Evolutionary conservation across 2,888 invertebrate genomes (phyloP).

Genomic region (Synanthedon formicaeformis): DNA sequence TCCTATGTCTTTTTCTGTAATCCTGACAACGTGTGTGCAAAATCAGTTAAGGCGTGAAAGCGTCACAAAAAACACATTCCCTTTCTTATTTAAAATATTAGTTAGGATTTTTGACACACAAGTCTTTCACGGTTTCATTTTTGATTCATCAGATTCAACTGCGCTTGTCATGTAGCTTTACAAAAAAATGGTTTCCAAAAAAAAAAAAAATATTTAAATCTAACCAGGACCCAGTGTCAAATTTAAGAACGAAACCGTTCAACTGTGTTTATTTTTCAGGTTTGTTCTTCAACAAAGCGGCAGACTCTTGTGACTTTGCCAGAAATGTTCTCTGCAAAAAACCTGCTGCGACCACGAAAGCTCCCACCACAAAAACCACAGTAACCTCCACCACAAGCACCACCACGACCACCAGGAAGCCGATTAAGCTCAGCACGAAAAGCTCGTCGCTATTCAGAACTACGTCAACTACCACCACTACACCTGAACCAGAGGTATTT

Average conservation of each 20-base stretch:
- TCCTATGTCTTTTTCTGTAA: too few relatives aligned
- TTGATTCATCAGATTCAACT: too few relatives aligned
- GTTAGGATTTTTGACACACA: neutral
- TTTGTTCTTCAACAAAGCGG: slow-evolving; percentile 89
- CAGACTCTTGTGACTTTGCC: slow-evolving; percentile 92
- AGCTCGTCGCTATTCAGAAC: slow-evolving; percentile 52
- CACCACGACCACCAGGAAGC: slow-evolving; percentile 51
- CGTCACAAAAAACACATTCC: too few relatives aligned
- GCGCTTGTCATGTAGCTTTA: too few relatives aligned
- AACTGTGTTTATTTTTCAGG: slow-evolving; percentile 55
- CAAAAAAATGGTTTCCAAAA: too few relatives aligned
- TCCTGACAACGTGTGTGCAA: too few relatives aligned
- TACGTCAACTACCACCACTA: slow-evolving; percentile 45
- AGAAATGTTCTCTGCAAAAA: slow-evolving; percentile 87
- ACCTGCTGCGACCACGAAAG: slow-evolving; percentile 59
- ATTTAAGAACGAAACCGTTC: too few relatives aligned
- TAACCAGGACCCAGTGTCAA: too few relatives aligned
- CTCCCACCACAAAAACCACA: slow-evolving; percentile 51
- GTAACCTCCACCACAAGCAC: slow-evolving; percentile 63
- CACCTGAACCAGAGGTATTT: slow-evolving; percentile 46
- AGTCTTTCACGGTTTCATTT: too few relatives aligned
- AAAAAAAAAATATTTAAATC: too few relatives aligned
- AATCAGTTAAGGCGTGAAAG: too few relatives aligned
- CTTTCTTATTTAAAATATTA: too few relatives aligned
- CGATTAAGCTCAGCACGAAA: slow-evolving; percentile 52